phyloP scores from a whole-genome alignment of 2,797 vertebrate genomes.

The Sibirionetta formosa region DNA sequence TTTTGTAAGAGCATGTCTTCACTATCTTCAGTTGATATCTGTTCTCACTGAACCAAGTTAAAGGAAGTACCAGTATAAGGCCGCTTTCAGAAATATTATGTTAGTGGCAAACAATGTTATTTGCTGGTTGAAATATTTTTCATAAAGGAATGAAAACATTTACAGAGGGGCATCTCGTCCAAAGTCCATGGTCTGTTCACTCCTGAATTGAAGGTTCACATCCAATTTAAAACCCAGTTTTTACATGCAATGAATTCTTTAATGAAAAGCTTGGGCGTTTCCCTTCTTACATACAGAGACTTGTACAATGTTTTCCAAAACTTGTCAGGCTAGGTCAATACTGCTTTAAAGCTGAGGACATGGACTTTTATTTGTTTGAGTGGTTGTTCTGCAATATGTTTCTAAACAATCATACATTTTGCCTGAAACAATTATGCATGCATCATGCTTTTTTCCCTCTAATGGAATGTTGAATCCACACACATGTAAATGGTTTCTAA shows the following conservation, averaged over 20 bases:
- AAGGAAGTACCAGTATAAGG: neutral
- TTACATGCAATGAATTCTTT: neutral
- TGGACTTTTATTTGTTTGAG: neutral
- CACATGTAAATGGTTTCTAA: neutral
- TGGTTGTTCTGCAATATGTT: neutral
- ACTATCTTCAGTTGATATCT: neutral
- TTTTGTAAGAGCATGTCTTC: neutral
- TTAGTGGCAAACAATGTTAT: neutral
- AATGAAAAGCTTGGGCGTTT: neutral
- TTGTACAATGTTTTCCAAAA: neutral
- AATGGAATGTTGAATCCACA: neutral
- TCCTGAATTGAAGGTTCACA: neutral
- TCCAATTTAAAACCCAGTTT: neutral
- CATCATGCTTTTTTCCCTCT: neutral
- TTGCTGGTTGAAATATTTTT: neutral
- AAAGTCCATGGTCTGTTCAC: neutral
- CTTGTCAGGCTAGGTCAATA: neutral
- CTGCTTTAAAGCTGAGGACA: neutral
- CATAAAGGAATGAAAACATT: neutral
- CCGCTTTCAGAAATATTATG: neutral
- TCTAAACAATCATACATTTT: neutral
- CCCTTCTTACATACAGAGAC: neutral
- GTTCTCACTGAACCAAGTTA: neutral
- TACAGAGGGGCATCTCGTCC: neutral
- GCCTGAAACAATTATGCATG: neutral